These are phyloP conservation scores for Sinocyclocheilus anophthalmus DNA, from an alignment of 2,113 vertebrate species.

Conservation along the genomic window DNA sequence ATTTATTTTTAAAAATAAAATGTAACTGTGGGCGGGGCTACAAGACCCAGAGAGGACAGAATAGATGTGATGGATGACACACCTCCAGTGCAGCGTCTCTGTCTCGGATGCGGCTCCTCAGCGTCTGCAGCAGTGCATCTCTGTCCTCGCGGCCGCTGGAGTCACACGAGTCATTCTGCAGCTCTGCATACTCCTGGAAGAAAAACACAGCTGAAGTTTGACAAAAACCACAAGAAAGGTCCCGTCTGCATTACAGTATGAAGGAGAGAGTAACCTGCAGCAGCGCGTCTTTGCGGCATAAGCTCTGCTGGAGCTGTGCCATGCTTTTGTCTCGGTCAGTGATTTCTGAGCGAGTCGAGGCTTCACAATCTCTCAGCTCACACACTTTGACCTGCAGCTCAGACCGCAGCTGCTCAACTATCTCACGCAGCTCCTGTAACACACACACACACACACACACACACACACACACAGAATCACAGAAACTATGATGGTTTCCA, in stretches of 20 bases:
- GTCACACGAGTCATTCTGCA: constrained; percentile 77
- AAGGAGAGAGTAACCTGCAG: constrained; percentile 74
- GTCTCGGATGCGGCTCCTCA: constrained; percentile 87
- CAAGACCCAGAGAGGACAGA: too few species aligned
- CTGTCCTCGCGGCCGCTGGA: constrained; percentile 48
- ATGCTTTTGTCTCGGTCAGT: constrained; percentile 79
- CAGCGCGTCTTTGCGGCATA: constrained; percentile 85
- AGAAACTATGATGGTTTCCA: too few species aligned
- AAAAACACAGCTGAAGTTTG: background rate
- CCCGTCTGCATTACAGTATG: background rate
- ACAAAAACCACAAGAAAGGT: background rate
- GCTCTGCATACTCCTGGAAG: constrained; percentile 84
- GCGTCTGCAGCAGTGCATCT: constrained; percentile 84
- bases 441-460: background rate
- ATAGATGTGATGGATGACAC: constrained; percentile 15
- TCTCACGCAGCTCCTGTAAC: constrained; percentile 81
- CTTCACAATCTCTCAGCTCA: constrained; percentile 77
- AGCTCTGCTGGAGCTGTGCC: constrained; percentile 71
- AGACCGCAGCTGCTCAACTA: constrained; percentile 80
- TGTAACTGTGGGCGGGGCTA: too few species aligned
- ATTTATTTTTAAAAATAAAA: too few species aligned
- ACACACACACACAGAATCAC: too few species aligned
- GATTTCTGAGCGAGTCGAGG: constrained; percentile 72
- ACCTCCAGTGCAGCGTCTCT: constrained; percentile 91
- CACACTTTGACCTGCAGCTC: constrained; percentile 83